Evolutionary conservation across 2,797 vertebrate species (phyloP), one percentile per base, ranked within the genome.

Genomic region (Mus spretus): DNA sequence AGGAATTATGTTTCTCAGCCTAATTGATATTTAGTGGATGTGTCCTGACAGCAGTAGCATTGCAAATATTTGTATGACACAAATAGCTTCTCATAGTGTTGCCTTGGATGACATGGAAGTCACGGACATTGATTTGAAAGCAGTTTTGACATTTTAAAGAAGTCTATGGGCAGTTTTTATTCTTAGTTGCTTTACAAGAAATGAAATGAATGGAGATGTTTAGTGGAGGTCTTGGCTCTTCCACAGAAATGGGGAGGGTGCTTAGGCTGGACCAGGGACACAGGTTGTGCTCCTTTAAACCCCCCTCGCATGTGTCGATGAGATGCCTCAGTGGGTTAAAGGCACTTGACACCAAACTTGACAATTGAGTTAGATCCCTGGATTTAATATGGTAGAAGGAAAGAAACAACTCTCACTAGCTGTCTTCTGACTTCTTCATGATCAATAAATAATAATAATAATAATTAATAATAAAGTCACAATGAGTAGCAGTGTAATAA

Each of bases 1-100:
- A 78, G 55, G 89, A 75, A 47, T 88, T 94, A 91, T 82, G 65
- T 88, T 75, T 93, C 92, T 47, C 50, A 61, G 40, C 47, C 84
- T 79, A 44, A 53, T 3, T 67, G n/a, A 82, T 63, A 44, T 50
- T 20, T 89, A 34, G 44, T 72, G 61, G 26, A 75, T 79, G 53
- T 63, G 75, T 83, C 12, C 55, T 44, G 47, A 20, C 28, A 44
- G 31, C 31, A n/a, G 26, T 63, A 53, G n/a, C 24, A 11, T 77
- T 37, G 67, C 17, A 53, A 31, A 28, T 63, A 11, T 90, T 79
- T 19, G 65, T 89, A 0, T n/a, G 72, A 74, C 17, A 44, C 72
- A 93, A 61, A n/a, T 40, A 10, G 40, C 55, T 92, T 90, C 90
- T 20, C 53, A 4, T 59, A 3, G 12, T 74, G 47, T 24, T 26